Base-by-base conservation (phyloP, 2,797 vertebrate species). In the Heterohyrax brucei region DNA sequence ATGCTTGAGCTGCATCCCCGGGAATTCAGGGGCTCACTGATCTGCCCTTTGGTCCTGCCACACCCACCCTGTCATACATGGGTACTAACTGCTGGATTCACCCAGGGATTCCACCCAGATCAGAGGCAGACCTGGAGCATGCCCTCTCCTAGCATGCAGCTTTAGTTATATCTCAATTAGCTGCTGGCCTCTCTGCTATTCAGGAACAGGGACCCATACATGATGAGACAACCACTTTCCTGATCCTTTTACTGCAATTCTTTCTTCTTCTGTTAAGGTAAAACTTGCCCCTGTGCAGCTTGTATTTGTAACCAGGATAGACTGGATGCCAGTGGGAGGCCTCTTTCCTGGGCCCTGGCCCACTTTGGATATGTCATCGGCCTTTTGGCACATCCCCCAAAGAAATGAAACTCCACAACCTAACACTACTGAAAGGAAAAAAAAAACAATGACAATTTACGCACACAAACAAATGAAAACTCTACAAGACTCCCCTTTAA, bases 231-330 rank as follows among this genome's bases (percentile, higher is more conserved):
- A 7, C 3, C 2, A 4, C 21, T 26, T 70, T n/a, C 22, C 7
- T 10, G 56, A 21, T 22, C 70, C 28, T 89, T 64, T 76, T 10
- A 68, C 24, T 64, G 59, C 26, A 28, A 78, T 5, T 73, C 61
- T 93, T 83, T 95, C 68, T 83, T 85, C 44, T 48, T 70, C 80
- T 59, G 48, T 62, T 77, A 84, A 95, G 30, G 48, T 92, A 8
- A 44, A 94, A 85, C 44, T 39, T 30, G 39, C 12, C 19, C n/a
- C 16, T 26, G 19, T 22, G 56, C 19, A 77, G 85, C 76, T 89
- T 70, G 48, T 10, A 72, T 56, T 79, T 72, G 46, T 72, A 48
- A 26, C 10, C 6, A 26, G 53, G 86, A 56, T 3, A 7, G n/a
- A 24, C 5, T 46, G 28, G 86, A 91, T 91, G 28, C 4, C 2